phyloP scores from a whole-genome alignment of 2,888 invertebrate genomes.

The Balanococcus diminutus region DNA sequence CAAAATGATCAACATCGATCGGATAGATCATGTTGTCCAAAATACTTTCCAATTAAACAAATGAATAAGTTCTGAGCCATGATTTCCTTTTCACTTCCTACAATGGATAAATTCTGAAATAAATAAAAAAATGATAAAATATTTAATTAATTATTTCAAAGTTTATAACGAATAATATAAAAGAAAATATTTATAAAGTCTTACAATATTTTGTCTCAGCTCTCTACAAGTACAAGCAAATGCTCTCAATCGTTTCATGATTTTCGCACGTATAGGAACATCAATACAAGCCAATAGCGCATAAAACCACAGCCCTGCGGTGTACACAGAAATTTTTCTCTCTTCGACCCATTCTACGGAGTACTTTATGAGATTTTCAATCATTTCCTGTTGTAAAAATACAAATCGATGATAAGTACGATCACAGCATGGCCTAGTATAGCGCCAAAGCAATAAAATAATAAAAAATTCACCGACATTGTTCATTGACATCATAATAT shows the following conservation, averaged over 20 bases:
- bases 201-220: slow-evolving; percentile 7
- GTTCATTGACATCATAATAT: slow-evolving; percentile 26
- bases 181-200: neutral
- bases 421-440: no score
- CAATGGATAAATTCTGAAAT: slow-evolving; percentile 18
- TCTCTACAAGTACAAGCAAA: slow-evolving; percentile 10
- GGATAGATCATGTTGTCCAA: slow-evolving; percentile 43
- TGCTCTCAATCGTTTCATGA: slow-evolving; percentile 29
- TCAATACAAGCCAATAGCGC: slow-evolving; percentile 45
- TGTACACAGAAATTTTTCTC: slow-evolving; percentile 34
- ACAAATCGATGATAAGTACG: neutral
- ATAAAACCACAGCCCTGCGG: slow-evolving; percentile 36
- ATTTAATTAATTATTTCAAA: no score
- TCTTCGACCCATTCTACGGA: slow-evolving; percentile 7
- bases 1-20: neutral
- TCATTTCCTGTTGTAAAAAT: slow-evolving; percentile 23
- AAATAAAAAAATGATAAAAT: no score
- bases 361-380: slow-evolving; percentile 39
- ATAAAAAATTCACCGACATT: neutral
- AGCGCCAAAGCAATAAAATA: no score
- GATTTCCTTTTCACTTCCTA: slow-evolving; percentile 25
- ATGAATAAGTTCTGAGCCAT: slow-evolving; percentile 44
- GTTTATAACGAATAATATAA: neutral
- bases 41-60: slow-evolving; percentile 41
- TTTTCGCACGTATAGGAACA: slow-evolving; percentile 12